Conservation (phyloP, 2,888 invertebrate species). For the Dynastes tityus region DNA sequence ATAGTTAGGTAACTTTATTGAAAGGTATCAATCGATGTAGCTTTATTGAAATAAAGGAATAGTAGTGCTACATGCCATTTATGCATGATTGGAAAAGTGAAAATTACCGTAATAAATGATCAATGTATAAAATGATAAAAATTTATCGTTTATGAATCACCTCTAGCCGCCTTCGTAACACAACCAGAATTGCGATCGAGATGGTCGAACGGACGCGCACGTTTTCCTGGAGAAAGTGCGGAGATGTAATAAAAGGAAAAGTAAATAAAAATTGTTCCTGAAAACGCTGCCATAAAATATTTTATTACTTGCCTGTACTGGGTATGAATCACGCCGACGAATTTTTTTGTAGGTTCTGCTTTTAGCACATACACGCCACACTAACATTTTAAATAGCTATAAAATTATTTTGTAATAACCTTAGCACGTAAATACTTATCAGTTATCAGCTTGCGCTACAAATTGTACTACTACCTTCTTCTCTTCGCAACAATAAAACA, state of each 20-base stretch:
- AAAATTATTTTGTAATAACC: constrained; percentile 45
- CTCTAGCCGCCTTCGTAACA: neutral
- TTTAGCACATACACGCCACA: constrained; percentile 26
- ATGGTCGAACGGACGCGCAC: constrained; percentile 2
- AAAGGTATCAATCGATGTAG: no score
- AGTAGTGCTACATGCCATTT: no score
- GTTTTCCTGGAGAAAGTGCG: constrained; percentile 41
- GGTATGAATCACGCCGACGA: constrained; percentile 47
- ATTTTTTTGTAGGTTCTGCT: constrained; percentile 27
- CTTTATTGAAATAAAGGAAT: no score
- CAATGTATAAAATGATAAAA: constrained; percentile 39
- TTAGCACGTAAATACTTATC: constrained; percentile 35
- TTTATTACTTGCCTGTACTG: constrained; percentile 48
- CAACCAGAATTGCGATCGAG: neutral
- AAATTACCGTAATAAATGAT: constrained; percentile 40
- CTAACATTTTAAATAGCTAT: constrained; percentile 32
- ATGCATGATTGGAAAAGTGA: neutral
- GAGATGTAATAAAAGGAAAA: constrained; percentile 48
- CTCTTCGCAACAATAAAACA: neutral
- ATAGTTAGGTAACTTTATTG: constrained; percentile 4
- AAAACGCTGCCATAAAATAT: constrained; percentile 51
- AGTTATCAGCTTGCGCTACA: constrained; percentile 27
- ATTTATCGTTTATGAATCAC: constrained; percentile 42
- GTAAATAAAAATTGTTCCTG: constrained; percentile 48
- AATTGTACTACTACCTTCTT: constrained; percentile 12